Evolutionary conservation across 2,888 invertebrate species (phyloP), one percentile per base, ranked within the genome.

Genomic region (Luperina testacea): DNA sequence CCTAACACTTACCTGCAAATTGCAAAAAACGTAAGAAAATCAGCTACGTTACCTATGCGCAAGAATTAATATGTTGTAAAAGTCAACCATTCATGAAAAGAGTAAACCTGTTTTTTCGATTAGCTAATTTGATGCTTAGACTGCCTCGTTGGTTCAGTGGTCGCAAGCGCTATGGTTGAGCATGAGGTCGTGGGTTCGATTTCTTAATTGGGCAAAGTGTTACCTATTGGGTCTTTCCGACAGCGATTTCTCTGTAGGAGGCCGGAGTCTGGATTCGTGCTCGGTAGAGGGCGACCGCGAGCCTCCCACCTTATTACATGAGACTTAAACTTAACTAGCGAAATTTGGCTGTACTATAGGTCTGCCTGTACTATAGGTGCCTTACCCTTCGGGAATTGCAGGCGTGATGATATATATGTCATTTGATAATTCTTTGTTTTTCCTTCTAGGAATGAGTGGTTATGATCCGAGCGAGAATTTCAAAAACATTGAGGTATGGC

Each of bases 401-500:
- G 11, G 24, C 57, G 24, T 24, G 59, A n/a, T n/a, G n/a, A 24
- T 59, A 24, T n/a, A 3, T 61, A 61, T 32, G 63, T 32, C 32
- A 63, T 32, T 63, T 63, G 63, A 8, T 38, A 9, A 20, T 64
- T 27, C 7, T 2, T 64, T 42, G 24, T 51, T 77, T 42, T 77
- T 77, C 76, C 64, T 91, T 91, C 45, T 92, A 98, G 98, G 97
- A 92, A 96, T 98, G 95, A 97, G 97, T 45, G 98, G 98, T 13
- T 98, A 97, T 91, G 97, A 98, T 90, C 97, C 98, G 0, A 94
- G 94, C 45, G 94, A 97, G 53, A 97, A 97, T 72, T 97, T 97
- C 87, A 97, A 97, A 0, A 97, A 97, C 85, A 95, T 98, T 17
- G 95, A 97, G 1, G 94, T 95, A 1, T 98, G 98, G 98, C 94